These are phyloP conservation scores for Baryphthengus martii DNA, from an alignment of 2,113 vertebrate species.

Conservation along the genomic window DNA sequence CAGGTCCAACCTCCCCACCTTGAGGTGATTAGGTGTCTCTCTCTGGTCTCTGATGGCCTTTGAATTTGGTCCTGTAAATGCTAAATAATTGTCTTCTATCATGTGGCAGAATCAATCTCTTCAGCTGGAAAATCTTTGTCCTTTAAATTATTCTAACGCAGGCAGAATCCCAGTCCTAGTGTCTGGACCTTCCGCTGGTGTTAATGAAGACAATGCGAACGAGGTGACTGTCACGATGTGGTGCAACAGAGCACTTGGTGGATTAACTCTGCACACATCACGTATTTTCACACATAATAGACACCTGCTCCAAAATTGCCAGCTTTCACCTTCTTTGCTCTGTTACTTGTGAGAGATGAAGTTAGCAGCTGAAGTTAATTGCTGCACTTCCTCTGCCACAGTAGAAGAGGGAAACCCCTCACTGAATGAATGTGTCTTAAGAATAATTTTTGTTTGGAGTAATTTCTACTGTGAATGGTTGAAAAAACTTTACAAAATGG, in stretches of 20 bases:
- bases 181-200: neutral
- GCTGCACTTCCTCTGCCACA: neutral
- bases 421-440: neutral
- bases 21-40: neutral
- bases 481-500: neutral
- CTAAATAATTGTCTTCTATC: neutral
- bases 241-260: neutral
- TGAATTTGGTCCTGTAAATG: neutral
- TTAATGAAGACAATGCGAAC: neutral
- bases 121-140: neutral
- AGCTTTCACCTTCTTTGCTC: constrained; percentile 23
- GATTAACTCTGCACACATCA: constrained; percentile 23
- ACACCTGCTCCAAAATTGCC: constrained; percentile 20
- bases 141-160: neutral
- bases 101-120: neutral
- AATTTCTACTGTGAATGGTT: neutral
- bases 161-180: neutral
- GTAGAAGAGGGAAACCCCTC: neutral
- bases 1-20: neutral
- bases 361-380: constrained; percentile 9
- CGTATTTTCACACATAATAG: neutral
- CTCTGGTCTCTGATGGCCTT: neutral
- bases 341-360: neutral
- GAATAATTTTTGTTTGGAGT: neutral
- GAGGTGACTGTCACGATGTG: neutral